phyloP scores from a whole-genome alignment of 1,140 invertebrate species.

The Leptopilina boulardi region DNA sequence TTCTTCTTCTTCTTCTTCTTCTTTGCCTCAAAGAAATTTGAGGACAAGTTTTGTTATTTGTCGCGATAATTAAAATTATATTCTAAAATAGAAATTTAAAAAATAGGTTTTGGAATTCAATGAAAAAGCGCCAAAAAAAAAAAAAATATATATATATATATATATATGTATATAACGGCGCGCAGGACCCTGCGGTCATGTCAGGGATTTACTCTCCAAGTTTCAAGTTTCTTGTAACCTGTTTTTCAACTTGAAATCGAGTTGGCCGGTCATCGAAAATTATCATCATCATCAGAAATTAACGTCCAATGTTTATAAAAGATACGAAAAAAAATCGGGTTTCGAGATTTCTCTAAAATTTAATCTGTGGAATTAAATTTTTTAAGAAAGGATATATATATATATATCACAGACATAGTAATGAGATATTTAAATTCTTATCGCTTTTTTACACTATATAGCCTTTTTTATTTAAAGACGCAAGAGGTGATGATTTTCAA shows the following conservation, averaged over 20 bases:
- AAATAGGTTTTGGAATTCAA: background rate
- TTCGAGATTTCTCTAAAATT: background rate
- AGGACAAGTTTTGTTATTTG: too few species aligned
- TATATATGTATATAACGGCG: slow-evolving; percentile 35
- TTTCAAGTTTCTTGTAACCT: slow-evolving; percentile 48
- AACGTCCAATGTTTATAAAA: background rate
- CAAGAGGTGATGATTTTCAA: too few species aligned
- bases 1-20: too few species aligned
- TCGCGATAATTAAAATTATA: too few species aligned
- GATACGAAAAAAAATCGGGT: background rate
- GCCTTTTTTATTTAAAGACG: too few species aligned
- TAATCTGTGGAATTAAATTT: background rate
- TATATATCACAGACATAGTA: background rate
- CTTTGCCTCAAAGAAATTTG: too few species aligned
- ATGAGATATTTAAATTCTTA: background rate
- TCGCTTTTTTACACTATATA: too few species aligned
- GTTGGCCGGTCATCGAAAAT: slow-evolving; percentile 3
- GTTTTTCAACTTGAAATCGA: slow-evolving; percentile 37
- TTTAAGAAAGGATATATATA: background rate
- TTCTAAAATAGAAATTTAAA: too few species aligned
- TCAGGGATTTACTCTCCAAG: slow-evolving; percentile 30
- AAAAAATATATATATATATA: too few species aligned
- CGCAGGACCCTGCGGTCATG: slow-evolving; percentile 26
- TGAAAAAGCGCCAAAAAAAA: slow-evolving; percentile 32
- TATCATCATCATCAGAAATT: slow-evolving; percentile 12